These are phyloP conservation scores for Drosophila erecta DNA, from an alignment of 1,140 invertebrate species.

Conservation along the genomic window DNA sequence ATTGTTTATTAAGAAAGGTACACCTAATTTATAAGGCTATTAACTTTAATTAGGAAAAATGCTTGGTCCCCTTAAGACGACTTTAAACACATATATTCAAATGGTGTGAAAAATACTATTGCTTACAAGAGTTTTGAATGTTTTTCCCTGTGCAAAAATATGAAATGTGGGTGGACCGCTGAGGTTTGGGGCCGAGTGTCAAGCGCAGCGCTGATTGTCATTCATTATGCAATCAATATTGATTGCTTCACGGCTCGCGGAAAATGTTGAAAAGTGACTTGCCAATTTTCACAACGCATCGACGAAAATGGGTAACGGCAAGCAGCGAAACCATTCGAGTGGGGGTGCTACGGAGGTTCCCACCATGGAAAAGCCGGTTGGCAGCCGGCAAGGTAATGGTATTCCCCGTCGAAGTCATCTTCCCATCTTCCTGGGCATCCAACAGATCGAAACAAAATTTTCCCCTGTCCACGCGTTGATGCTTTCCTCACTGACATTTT, in stretches of 20 bases:
- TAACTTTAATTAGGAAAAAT: too few relatives aligned
- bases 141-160: conserved; percentile 1
- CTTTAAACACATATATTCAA: too few relatives aligned
- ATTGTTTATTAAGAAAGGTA: too few relatives aligned
- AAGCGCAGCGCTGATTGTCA: conserved; percentile 71
- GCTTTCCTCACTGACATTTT: conserved; percentile 64
- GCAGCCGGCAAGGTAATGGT: conserved; percentile 1
- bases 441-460: background rate
- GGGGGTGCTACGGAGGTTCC: conserved; percentile 9
- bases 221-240: conserved; percentile 83
- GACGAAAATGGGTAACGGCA: conserved; percentile 17
- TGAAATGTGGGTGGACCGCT: background rate
- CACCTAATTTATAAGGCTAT: too few relatives aligned
- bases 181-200: conserved; percentile 47
- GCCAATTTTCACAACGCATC: conserved; percentile 71
- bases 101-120: too few relatives aligned
- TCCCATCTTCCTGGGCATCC: conserved; percentile 31
- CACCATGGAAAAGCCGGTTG: background rate
- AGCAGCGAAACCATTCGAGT: background rate
- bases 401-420: background rate
- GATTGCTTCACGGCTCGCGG: conserved; percentile 67
- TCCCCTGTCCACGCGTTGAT: conserved; percentile 22
- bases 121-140: background rate
- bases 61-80: too few relatives aligned
- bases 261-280: conserved; percentile 72